These are phyloP conservation scores for Zelleria hepariella DNA, from an alignment of 2,888 invertebrate species.

Conservation along the genomic window DNA sequence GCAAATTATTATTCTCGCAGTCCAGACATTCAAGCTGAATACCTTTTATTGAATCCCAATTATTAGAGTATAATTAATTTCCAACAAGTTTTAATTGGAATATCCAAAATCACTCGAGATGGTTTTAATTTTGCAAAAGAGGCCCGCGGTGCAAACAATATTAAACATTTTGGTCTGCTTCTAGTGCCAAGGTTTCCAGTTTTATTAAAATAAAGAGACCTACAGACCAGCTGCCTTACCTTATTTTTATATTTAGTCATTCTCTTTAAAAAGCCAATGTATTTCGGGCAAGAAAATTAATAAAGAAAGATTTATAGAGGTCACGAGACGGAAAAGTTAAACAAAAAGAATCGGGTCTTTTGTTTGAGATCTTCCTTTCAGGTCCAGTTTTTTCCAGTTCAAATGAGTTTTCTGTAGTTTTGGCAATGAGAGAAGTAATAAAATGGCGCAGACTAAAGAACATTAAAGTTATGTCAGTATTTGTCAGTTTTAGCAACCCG, in stretches of 20 bases:
- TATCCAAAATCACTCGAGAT: too few relatives aligned
- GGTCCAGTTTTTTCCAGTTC: neutral
- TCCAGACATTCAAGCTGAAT: too few relatives aligned
- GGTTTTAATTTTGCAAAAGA: too few relatives aligned
- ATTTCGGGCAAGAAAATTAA: neutral
- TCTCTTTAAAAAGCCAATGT: neutral
- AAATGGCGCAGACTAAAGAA: too few relatives aligned
- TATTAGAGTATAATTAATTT: too few relatives aligned
- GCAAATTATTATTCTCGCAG: too few relatives aligned
- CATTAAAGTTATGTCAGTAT: too few relatives aligned
- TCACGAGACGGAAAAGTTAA: neutral
- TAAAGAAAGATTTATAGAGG: neutral
- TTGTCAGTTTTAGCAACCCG: too few relatives aligned
- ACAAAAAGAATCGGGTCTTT: neutral
- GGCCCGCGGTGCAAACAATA: too few relatives aligned
- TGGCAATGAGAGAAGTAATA: neutral
- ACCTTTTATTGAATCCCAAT: too few relatives aligned
- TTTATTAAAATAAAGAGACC: neutral
- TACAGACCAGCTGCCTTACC: neutral
- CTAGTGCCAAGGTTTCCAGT: neutral
- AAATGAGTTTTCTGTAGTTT: neutral
- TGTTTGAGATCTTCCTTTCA: neutral
- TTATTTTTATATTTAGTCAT: neutral
- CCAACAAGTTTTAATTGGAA: too few relatives aligned
- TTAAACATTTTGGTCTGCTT: too few relatives aligned